Conservation (phyloP, 1,140 invertebrate genomes). For the Lepidurus arcticus region DNA sequence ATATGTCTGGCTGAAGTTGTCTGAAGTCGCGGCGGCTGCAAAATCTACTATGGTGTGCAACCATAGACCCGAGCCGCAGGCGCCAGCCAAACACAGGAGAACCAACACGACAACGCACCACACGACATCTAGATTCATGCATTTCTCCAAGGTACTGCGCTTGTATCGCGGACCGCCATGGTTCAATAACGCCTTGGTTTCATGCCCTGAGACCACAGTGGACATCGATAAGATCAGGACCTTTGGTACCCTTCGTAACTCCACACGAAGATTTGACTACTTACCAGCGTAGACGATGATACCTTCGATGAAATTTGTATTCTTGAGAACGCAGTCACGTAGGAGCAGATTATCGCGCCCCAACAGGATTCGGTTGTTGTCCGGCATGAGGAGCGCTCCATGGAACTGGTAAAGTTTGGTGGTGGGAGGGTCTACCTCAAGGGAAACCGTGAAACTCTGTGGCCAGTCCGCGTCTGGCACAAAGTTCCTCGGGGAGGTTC, state of each 20-base stretch:
- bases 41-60: conserved; percentile 43
- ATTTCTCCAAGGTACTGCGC: conserved; percentile 79
- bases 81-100: conserved; percentile 82
- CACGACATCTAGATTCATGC: conserved; percentile 92
- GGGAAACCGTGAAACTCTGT: conserved; percentile 69
- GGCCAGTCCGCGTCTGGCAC: conserved; percentile 66
- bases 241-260: background rate
- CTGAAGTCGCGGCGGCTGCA: background rate
- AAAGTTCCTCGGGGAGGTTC: conserved; percentile 72
- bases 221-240: background rate
- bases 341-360: conserved; percentile 89
- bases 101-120: conserved; percentile 93
- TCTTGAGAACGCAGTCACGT: conserved; percentile 88
- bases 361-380: conserved; percentile 71
- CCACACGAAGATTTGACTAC: conserved; percentile 6
- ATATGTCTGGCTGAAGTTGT: conserved; percentile 46
- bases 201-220: conserved; percentile 60
- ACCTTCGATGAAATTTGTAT: conserved; percentile 89
- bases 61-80: conserved; percentile 83
- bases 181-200: conserved; percentile 94
- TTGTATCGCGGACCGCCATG: conserved; percentile 94
- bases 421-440: conserved; percentile 88
- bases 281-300: conserved; percentile 92
- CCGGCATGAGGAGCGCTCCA: conserved; percentile 77
- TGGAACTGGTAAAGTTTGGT: conserved; percentile 94